Percentiles rank a stretch among this genome's conserved stretches.
Evolutionary conservation across 2,113 vertebrate genomes (phyloP).

Genomic region (Ascaphus truei): DNA sequence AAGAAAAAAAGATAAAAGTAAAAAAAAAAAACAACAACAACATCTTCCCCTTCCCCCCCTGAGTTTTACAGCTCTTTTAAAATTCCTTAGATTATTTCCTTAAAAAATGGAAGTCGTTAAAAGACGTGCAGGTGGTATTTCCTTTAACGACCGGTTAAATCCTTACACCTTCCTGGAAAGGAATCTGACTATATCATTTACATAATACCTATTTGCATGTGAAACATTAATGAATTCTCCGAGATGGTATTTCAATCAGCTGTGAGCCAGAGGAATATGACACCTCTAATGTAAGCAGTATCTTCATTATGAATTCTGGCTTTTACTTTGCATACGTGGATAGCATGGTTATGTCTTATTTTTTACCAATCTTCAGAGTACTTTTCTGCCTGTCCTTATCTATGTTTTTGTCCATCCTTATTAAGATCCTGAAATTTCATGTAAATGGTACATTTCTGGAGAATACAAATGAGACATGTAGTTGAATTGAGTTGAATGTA

Average conservation of each 20-base stretch:
- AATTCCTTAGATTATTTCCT: background rate
- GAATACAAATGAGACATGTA: too few species aligned
- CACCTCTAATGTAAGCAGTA: constrained; percentile 6
- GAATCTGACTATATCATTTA: constrained; percentile 15
- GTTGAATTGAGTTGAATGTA: too few species aligned
- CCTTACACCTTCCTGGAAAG: constrained; percentile 4
- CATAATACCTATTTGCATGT: constrained; percentile 24
- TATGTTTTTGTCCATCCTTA: background rate
- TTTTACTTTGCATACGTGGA: constrained; percentile 14
- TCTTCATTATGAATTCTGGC: constrained; percentile 16
- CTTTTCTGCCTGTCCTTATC: background rate
- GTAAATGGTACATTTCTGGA: too few species aligned
- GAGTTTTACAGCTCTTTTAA: background rate
- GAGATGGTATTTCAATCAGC: constrained; percentile 20
- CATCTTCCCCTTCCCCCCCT: too few species aligned
- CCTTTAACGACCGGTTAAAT: constrained; percentile 14
- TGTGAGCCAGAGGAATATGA: constrained; percentile 6
- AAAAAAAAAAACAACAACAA: too few species aligned
- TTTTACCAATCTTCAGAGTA: background rate
- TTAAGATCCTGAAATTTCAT: background rate
- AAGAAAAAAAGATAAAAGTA: too few species aligned
- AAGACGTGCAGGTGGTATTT: background rate
- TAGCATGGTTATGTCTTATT: constrained; percentile 8
- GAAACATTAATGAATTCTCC: constrained; percentile 28
- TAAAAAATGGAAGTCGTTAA: background rate